Evolutionary conservation across 2,113 vertebrate genomes (phyloP).

Genomic region (Phainopepla nitens): DNA sequence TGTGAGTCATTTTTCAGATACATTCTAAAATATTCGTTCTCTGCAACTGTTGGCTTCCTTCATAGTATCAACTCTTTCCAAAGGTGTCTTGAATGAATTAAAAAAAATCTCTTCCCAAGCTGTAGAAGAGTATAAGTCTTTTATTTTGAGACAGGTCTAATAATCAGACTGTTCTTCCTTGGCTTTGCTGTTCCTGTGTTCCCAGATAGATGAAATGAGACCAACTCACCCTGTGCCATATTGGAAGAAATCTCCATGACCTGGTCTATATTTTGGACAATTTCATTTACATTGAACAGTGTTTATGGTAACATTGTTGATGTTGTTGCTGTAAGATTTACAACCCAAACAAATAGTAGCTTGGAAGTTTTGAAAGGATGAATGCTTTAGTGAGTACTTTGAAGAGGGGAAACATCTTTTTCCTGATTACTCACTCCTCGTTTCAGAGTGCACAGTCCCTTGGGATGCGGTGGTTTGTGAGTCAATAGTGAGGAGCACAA

Average conservation of each 20-base stretch:
- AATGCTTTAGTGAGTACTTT: conserved; percentile 36
- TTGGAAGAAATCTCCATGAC: not conserved
- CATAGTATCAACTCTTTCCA: not conserved
- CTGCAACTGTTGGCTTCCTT: not conserved
- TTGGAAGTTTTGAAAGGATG: conserved; percentile 13
- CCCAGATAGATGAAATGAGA: not conserved
- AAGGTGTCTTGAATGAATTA: not conserved
- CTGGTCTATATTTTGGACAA: not conserved
- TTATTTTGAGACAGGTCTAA: not conserved
- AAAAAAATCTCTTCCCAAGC: not conserved
- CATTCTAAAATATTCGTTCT: not conserved
- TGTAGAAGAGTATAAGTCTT: not conserved
- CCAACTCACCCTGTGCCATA: not conserved
- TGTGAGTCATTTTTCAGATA: not conserved
- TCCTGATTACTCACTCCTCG: conserved; percentile 57
- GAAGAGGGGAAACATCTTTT: conserved; percentile 67
- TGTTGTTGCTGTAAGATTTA: not conserved
- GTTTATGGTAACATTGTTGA: not conserved
- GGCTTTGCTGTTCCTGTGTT: not conserved
- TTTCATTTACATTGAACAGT: not conserved
- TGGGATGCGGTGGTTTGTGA: conserved; percentile 2
- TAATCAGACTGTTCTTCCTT: not conserved
- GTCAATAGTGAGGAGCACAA: conserved; percentile 20
- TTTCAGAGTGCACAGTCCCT: not conserved
- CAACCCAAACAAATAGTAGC: not conserved